A percentile compares a stretch with the other conserved stretches of the same genome.
Conservation (phyloP, 2,888 invertebrate species). For the Dryomyza anilis region DNA sequence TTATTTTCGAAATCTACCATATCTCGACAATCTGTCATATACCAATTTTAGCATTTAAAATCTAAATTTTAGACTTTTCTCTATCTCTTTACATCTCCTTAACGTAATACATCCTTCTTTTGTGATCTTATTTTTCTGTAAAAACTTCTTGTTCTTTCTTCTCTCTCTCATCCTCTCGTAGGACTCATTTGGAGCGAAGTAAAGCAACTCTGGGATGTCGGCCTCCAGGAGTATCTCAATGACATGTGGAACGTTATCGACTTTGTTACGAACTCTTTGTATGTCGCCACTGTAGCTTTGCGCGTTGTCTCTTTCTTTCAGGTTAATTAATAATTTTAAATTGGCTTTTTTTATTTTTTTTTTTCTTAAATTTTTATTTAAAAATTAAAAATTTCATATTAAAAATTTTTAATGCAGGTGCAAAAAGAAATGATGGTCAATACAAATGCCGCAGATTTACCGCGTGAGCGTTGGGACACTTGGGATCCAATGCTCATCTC, state of each 20-base stretch:
- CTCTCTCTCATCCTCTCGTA: slow-evolving; percentile 55
- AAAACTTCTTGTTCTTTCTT: neutral
- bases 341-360: neutral
- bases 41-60: neutral
- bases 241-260: slow-evolving; percentile 99
- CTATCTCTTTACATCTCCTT: neutral
- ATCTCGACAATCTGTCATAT: too few species aligned
- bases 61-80: neutral
- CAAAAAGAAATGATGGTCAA: slow-evolving; percentile 73
- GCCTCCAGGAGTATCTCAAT: slow-evolving; percentile 92
- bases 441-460: slow-evolving; percentile 68
- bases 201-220: slow-evolving; percentile 98
- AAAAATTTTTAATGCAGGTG: slow-evolving; percentile 66
- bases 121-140: neutral
- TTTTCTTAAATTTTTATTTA: neutral
- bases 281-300: slow-evolving; percentile 95
- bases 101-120: too few species aligned
- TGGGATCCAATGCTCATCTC: slow-evolving; percentile 99
- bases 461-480: slow-evolving; percentile 93
- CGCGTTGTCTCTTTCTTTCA: slow-evolving; percentile 93
- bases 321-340: slow-evolving; percentile 65
- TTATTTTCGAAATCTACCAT: too few species aligned
- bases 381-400: too few species aligned
- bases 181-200: slow-evolving; percentile 99
- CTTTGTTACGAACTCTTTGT: slow-evolving; percentile 97